Conservation (phyloP, 2,888 invertebrate genomes). For the Lasioglossum calceatum region DNA sequence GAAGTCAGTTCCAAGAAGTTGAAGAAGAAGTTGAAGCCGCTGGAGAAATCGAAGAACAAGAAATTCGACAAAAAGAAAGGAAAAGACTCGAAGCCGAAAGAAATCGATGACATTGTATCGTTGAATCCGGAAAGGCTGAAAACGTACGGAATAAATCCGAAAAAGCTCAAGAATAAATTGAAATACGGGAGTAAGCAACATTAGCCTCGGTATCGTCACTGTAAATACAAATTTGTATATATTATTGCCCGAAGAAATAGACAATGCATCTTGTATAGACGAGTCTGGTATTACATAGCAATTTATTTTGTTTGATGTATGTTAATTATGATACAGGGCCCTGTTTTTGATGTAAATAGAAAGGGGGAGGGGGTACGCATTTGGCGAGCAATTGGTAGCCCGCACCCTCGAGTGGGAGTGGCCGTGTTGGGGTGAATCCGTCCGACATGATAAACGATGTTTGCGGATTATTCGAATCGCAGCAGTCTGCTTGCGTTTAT, state of each 20-base stretch:
- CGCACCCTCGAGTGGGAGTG: conserved; percentile 63
- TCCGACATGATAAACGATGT: conserved; percentile 80
- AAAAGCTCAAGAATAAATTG: conserved; percentile 92
- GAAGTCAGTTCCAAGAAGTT: conserved; percentile 9
- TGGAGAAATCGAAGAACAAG: conserved; percentile 32
- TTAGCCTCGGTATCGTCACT: not conserved
- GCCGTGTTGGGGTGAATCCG: conserved; percentile 53
- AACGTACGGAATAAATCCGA: conserved; percentile 97
- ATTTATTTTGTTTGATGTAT: not conserved
- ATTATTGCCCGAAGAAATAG: conserved; percentile 27
- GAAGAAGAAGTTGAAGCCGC: conserved; percentile 54
- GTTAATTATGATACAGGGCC: not conserved
- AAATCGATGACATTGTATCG: conserved; percentile 61
- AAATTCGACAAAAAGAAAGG: conserved; percentile 26
- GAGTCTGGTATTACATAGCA: not conserved
- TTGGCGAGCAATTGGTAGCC: conserved; percentile 40
- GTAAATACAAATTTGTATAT: conserved; percentile 43
- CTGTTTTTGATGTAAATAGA: conserved; percentile 46
- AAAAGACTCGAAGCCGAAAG: conserved; percentile 46
- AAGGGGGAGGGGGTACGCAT: conserved; percentile 22
- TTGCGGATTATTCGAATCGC: conserved; percentile 80
- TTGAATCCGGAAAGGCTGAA: conserved; percentile 91
- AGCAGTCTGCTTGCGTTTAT: conserved; percentile 73
- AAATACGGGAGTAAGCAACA: conserved; percentile 87
- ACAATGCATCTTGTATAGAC: conserved; percentile 1